phyloP scores from a whole-genome alignment of 2,888 invertebrate species.

The Axea sp. region DNA sequence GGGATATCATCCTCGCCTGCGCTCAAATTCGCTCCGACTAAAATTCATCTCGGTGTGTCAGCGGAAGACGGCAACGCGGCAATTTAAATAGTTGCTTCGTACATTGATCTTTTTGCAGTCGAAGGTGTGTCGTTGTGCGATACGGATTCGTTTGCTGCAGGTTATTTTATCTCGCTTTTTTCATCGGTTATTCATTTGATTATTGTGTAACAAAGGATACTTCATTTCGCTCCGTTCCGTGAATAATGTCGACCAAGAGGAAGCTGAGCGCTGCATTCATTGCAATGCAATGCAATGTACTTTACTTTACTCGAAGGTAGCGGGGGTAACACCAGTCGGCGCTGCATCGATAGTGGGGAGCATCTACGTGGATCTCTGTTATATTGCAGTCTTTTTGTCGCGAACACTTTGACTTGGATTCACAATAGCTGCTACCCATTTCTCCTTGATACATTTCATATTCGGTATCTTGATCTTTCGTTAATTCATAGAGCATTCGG shows the following conservation, averaged over 20 bases:
- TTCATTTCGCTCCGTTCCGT: slow-evolving; percentile 2
- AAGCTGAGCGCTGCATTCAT: slow-evolving; percentile 31
- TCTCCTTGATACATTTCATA: neutral
- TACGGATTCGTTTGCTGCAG: no score
- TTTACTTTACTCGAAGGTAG: slow-evolving; percentile 22
- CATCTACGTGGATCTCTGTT: slow-evolving; percentile 32
- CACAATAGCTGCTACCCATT: slow-evolving; percentile 1
- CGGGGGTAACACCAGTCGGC: slow-evolving; percentile 40
- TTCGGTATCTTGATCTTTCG: neutral
- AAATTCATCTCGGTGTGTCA: no score
- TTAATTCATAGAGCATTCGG: no score
- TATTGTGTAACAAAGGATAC: no score
- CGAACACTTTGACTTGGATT: slow-evolving; percentile 7
- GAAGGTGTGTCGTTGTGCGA: no score
- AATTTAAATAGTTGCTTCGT: no score
- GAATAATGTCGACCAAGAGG: slow-evolving; percentile 24
- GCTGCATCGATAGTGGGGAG: slow-evolving; percentile 30
- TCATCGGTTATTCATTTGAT: no score
- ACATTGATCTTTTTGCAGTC: no score
- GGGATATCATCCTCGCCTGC: no score
- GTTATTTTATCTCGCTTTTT: no score
- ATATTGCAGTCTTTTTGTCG: slow-evolving; percentile 27
- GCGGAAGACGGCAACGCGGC: no score
- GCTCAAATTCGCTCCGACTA: no score
- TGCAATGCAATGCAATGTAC: slow-evolving; percentile 35